Conservation (phyloP, 2,113 vertebrate species). For the Vombatus ursinus region DNA sequence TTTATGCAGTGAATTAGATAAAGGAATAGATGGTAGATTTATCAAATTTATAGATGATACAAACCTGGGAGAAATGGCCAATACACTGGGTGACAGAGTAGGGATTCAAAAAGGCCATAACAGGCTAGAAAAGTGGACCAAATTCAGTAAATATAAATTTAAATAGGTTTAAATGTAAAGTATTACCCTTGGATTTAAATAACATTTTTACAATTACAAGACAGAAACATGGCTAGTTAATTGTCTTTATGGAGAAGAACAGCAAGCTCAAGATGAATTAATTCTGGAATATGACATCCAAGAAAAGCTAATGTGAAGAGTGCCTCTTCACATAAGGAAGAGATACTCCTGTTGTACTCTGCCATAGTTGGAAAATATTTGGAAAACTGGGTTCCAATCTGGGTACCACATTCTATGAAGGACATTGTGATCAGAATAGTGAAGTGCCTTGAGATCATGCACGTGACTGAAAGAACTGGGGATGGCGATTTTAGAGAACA, state of each 20-base stretch:
- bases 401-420: neutral
- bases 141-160: neutral
- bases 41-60: neutral
- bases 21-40: neutral
- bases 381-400: neutral
- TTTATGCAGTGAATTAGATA: neutral
- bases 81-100: neutral
- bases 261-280: neutral
- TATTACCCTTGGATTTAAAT: neutral
- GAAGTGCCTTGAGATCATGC: neutral
- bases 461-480: neutral
- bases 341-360: neutral
- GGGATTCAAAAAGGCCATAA: neutral
- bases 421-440: neutral
- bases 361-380: neutral
- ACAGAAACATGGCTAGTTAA: neutral
- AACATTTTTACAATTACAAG: neutral
- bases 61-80: neutral
- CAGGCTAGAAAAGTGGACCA: neutral
- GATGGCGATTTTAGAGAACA: neutral
- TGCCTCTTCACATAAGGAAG: neutral
- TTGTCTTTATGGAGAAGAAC: neutral
- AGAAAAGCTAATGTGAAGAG: neutral
- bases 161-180: neutral
- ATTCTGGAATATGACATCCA: neutral